Conservation (phyloP, 64 coral and sea anemone species). For the Montipora capricornis region DNA sequence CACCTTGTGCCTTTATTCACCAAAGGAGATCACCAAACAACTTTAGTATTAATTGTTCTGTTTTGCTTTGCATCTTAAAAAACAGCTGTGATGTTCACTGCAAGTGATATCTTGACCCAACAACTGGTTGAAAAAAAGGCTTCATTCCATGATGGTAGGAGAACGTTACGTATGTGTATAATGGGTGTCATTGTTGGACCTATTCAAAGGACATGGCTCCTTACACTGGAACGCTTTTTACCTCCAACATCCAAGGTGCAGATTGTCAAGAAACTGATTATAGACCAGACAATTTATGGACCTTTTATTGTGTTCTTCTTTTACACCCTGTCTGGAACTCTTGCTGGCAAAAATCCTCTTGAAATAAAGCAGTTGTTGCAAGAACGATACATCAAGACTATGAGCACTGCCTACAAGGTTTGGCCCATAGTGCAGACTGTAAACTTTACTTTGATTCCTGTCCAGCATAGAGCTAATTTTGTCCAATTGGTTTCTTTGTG, state of each 20-base stretch:
- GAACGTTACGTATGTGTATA: conserved; percentile 71
- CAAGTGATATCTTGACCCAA: conserved; percentile 82
- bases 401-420: conserved; percentile 82
- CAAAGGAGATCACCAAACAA: too few relatives aligned
- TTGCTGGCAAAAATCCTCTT: conserved; percentile 77
- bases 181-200: conserved; percentile 73
- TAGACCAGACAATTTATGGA: conserved; percentile 82
- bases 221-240: conserved; percentile 75
- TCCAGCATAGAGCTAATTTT: conserved; percentile 75
- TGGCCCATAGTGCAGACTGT: conserved; percentile 91
- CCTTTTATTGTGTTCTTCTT: conserved; percentile 75
- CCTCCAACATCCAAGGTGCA: conserved; percentile 69
- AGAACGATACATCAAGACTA: conserved; percentile 74
- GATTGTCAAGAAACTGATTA: conserved; percentile 89
- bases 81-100: conserved; percentile 70
- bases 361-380: conserved; percentile 71
- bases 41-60: too few relatives aligned
- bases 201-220: conserved; percentile 85
- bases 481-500: conserved; percentile 85
- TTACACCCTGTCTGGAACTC: conserved; percentile 54
- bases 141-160: conserved; percentile 60
- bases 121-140: conserved; percentile 73
- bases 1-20: too few relatives aligned
- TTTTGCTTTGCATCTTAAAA: background rate
- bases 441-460: conserved; percentile 81